Evolutionary conservation across 2,888 invertebrate species (phyloP), one percentile per base, ranked within the genome.

Genomic region (Blera fallax): DNA sequence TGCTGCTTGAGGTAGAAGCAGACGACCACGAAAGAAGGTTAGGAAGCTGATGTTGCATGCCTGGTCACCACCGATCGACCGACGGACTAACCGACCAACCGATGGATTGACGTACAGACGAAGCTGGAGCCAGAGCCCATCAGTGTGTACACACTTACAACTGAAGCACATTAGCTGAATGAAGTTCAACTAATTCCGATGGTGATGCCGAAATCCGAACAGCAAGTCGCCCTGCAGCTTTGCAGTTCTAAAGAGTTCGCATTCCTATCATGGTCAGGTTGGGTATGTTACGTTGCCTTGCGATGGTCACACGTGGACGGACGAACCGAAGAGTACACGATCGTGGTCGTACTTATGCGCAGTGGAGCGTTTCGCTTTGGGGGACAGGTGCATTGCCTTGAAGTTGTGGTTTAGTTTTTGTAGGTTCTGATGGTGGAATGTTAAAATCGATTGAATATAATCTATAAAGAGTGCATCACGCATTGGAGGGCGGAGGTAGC

Each of bases 121-220:
- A 18, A 27, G 67, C 45, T 50, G 32, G 5, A 18, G 60, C 72
- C 48, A 43, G 14, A 34, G 64, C 24, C 54, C 52, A 14, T 40
- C 18, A 45, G 50, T 52, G 32, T 50, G 67, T 70, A 52, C 48
- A 40, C 52, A 81, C 54, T 84, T 84, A 54, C 78, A 83, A 73
- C 73, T 84, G 64, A 81, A 58, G 70, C 80, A 80, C 81, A 85
- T 85, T 85, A 81, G 80, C 70, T 81, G 76, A 81, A 81, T 85
- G 76, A 67, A 85, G 65, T 81, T 81, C 85, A 85, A 81, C 85
- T 85, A 85, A 85, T 85, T 85, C 85, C 70, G 40, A 77, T 60
- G 76, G 70, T 54, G 65, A 65, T 54, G 81, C 70, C 70, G 65
- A 76, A 85, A 76, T 67, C 45, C 8, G 52, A 70, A 72, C 32